Base-by-base conservation (phyloP, 2,113 vertebrate genomes). In the Epinephelus cyanopodus region DNA sequence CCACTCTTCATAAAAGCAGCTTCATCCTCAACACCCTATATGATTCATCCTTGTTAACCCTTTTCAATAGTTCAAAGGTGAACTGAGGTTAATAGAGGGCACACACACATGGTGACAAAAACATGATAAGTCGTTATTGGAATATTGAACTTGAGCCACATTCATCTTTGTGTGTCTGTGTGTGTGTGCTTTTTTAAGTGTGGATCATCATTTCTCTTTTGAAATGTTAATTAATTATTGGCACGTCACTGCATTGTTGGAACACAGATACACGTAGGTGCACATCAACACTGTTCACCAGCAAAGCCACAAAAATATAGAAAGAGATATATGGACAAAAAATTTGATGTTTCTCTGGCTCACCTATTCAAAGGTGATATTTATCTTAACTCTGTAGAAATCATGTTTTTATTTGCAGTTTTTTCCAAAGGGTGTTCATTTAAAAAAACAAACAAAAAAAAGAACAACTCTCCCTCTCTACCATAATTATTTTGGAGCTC, bases 31-130 rank as follows among this genome's bases (percentile, higher is more conserved):
- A 52, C 39, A 42, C 53, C 42, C 48, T 52, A 19, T 45, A 42
- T 75, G 73, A 84, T 50, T 86, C 60, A 83, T 82, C 70, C 79
- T 66, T 60, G 79, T 85, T 91, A 79, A 86, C 77, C 82, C 60
- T 65, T 74, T 84, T 75, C 14, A 63, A 62, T 84, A 67, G 52
- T 64, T 82, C 52, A 88, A 48, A 82, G 73, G 54, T 76, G n/a
- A 79, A 15, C 27, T 39, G 27, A 79, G 83, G 90, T 90, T 90
- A 87, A 90, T 83, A 65, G 79, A 68, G 72, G 82, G 23, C 62
- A 78, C 42, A 14, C 37, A 63, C 27, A 45, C 60, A 70, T 53
- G 53, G n/a, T 39, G 72, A 65, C 81, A 75, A 83, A 68, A 80
- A 67, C 69, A 80, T 56, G 69, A 37, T 72, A 74, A 86, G 80